These are phyloP conservation scores for Chlorodrepanis virens DNA, from an alignment of 2,113 vertebrate genomes.

Conservation along the genomic window DNA sequence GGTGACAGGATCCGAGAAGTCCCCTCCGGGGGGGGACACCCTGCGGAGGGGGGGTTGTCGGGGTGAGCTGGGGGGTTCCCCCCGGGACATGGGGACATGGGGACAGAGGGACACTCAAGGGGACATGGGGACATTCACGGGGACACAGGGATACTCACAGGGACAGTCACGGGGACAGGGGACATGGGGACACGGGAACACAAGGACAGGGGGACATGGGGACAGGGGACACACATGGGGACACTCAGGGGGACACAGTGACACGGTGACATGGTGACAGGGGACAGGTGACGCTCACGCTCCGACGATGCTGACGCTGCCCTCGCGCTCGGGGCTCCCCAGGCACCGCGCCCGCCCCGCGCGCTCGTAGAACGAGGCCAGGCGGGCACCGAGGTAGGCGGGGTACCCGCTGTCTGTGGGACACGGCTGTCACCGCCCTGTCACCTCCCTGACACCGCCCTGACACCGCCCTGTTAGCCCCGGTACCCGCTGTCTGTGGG, in stretches of 20 bases:
- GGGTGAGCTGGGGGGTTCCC: background rate
- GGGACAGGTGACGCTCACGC: constrained; percentile 35
- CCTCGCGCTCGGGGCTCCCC: constrained; percentile 30
- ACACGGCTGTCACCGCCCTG: background rate
- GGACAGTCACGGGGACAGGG: too few relatives aligned
- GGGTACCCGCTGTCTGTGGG: constrained; percentile 61
- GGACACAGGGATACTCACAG: too few relatives aligned
- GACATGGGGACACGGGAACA: background rate
- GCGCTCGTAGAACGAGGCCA: constrained; percentile 67
- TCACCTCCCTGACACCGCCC: background rate
- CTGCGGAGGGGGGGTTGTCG: background rate
- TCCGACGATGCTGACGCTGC: constrained; percentile 67
- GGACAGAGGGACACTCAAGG: too few relatives aligned
- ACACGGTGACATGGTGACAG: too few relatives aligned
- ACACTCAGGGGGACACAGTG: too few relatives aligned
- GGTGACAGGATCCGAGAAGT: background rate
- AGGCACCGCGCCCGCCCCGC: constrained; percentile 58
- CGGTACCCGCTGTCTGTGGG: too few relatives aligned
- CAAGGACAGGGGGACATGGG: background rate
- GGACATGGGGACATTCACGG: too few relatives aligned
- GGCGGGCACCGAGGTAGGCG: constrained; percentile 54
- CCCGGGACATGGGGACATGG: too few relatives aligned
- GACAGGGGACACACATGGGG: too few relatives aligned
- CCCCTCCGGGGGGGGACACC: background rate
- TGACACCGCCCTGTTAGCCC: background rate